Evolutionary conservation across 2,888 invertebrate species (phyloP).

Genomic region (Rhingia rostrata): DNA sequence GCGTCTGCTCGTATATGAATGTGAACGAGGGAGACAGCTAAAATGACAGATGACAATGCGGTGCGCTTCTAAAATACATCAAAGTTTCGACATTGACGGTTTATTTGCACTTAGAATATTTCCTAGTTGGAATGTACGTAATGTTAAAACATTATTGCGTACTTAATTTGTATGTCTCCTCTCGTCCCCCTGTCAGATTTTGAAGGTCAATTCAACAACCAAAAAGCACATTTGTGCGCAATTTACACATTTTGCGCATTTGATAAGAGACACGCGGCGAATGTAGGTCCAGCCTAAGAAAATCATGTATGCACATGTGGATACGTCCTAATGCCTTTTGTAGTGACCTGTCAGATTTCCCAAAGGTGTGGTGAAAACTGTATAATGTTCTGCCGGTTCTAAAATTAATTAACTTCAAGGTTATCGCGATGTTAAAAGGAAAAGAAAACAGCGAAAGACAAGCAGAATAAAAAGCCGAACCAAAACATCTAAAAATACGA

Average conservation of each 20-base stretch:
- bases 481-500: conserved; percentile 55
- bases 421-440: conserved; percentile 56
- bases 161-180: conserved; percentile 10
- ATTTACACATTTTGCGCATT: conserved; percentile 53
- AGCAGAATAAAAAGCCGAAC: too few relatives aligned
- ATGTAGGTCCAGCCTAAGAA: conserved; percentile 37
- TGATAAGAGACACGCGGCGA: conserved; percentile 5
- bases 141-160: conserved; percentile 8
- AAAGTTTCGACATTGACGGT: conserved; percentile 66
- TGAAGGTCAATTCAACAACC: conserved; percentile 58
- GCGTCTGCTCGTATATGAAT: conserved; percentile 3
- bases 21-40: conserved; percentile 1
- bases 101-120: conserved; percentile 68
- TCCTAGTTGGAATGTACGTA: conserved; percentile 55
- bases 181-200: conserved; percentile 12
- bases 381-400: conserved; percentile 42
- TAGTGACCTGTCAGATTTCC: conserved; percentile 34
- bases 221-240: conserved; percentile 50
- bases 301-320: background rate
- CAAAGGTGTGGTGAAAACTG: conserved; percentile 7
- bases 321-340: background rate
- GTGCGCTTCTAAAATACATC: conserved; percentile 50
- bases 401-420: conserved; percentile 64
- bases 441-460: conserved; percentile 6
- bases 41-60: background rate